Evolutionary conservation across 2,797 vertebrate species (phyloP), one percentile per base, ranked within the genome.

Genomic region (Malacoctenus gilli): DNA sequence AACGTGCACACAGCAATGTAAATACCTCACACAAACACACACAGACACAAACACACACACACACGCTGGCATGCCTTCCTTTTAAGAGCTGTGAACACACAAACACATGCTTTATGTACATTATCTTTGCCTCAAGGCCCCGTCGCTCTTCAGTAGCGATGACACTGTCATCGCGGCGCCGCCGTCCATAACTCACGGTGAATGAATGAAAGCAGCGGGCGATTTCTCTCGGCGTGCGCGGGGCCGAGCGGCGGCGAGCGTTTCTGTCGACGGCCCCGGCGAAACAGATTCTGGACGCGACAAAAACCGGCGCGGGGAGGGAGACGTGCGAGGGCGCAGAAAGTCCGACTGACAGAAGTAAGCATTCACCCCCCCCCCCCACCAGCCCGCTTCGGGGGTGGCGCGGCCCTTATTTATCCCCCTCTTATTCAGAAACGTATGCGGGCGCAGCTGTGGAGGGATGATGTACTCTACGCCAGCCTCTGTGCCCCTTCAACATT

Each of bases 401-500:
- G 32, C 18, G 11, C 11, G 6, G 40, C 53, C 62, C 59, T 79
- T 83, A 76, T 86, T 84, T 83, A 85, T 87, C 78, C 78, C 59
- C 47, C 63, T 56, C 68, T 72, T 59, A 59, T 78, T 83, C 77
- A 77, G 69, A 73, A 71, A 56, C 60, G 43, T 57, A 67, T 50
- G 68, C 2, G 64, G 59, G 64, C 13, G 58, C 5, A 37, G 65
- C 76, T 43, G 62, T 44, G 44, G 52, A 56, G 61, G 49, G 59
- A 85, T 88, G 85, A 89, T 88, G 79, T 80, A 89, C 73, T 36
- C 61, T 50, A 42, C 30, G 58, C 41, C 77, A 73, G 76, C 70
- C 76, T 79, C 68, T 54, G 70, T 75, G 67, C 63, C 64, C 60
- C 46, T 48, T 71, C 63, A 59, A 59, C 85, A 87, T 91, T 78